phyloP scores from a whole-genome alignment of 2,888 invertebrate genomes.

The Ochlodes sylvanus region DNA sequence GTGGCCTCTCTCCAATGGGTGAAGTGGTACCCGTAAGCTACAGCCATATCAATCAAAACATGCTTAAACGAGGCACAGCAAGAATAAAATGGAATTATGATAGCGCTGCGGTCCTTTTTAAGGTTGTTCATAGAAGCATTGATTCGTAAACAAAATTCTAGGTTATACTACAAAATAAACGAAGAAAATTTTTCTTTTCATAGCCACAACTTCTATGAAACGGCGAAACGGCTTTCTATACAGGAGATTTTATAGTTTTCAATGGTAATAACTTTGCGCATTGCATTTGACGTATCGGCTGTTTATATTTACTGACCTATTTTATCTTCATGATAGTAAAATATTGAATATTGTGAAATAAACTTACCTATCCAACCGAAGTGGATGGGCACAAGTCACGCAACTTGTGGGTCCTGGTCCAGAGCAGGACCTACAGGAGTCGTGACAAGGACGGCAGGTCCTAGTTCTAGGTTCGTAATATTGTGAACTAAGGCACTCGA shows the following conservation, averaged over 20 bases:
- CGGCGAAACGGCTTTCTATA: constrained; percentile 24
- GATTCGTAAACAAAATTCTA: constrained; percentile 8
- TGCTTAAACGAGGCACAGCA: no score
- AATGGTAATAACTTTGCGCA: constrained; percentile 27
- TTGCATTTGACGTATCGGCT: constrained; percentile 25
- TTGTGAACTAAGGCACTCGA: constrained; percentile 90
- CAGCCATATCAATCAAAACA: no score
- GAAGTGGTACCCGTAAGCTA: no score
- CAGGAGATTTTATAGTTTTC: constrained; percentile 26
- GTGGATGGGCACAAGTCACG: constrained; percentile 88
- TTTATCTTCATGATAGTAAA: constrained; percentile 12
- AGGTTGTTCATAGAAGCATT: neutral
- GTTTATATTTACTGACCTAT: constrained; percentile 28
- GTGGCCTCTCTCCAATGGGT: no score
- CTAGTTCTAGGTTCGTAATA: constrained; percentile 89
- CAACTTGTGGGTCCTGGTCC: constrained; percentile 90
- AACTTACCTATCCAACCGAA: constrained; percentile 87
- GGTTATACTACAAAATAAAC: constrained; percentile 11
- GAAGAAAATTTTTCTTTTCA: constrained; percentile 13
- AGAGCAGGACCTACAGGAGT: constrained; percentile 88
- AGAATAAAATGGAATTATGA: neutral
- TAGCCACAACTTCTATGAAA: constrained; percentile 23
- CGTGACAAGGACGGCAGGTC: constrained; percentile 89
- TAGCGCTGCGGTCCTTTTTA: neutral
- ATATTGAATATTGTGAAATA: constrained; percentile 10